Evolutionary conservation across 1,140 invertebrate species (phyloP), one percentile per base, ranked within the genome.

Genomic region (Drosophila navojoa): DNA sequence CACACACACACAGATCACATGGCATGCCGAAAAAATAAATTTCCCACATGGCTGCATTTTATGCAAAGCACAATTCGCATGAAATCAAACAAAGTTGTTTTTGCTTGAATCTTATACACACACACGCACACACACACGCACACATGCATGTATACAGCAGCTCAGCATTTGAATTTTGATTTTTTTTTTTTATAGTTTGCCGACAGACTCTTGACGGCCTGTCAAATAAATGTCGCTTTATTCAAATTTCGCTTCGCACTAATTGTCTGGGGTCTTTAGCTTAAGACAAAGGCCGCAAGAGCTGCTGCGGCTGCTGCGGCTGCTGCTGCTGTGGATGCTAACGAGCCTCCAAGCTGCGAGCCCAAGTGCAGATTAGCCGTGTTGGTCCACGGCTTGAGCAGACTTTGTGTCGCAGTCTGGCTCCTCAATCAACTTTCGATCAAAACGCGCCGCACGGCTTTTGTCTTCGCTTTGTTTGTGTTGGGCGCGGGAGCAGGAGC

Each of bases 201-300:
- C 82, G 82, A 87, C 77, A 86, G 79, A 73, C 87, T 79, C 87
- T 86, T 82, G 81, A 87, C 87, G 87, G 79, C 53, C 80, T 90
- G 86, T 90, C 87, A 90, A 90, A 90, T 90, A 90, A 90, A 90
- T 90, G 86, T 90, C 86, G 87, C 86, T 90, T 87, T 90, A 90
- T 90, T 90, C 86, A 90, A 90, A 90, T 90, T 90, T 87, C 87
- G 66, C 77, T 87, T 79, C 84, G 78, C 82, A 87, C 82, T 87
- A 87, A 87, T 87, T 87, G 82, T 87, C 82, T 82, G 52, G n/a
- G 16, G 35, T 9, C 22, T 10, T 38, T 13, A 16, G 42, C 49
- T 44, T 77, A 81, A 81, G 77, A 79, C 77, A 79, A 79, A 79
- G 66, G 77, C 59, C 61, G 59, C 61, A 59, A 60, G 44, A 52